Base-by-base conservation (phyloP, 2,888 invertebrate genomes). In the Ennomos quercinarius region DNA sequence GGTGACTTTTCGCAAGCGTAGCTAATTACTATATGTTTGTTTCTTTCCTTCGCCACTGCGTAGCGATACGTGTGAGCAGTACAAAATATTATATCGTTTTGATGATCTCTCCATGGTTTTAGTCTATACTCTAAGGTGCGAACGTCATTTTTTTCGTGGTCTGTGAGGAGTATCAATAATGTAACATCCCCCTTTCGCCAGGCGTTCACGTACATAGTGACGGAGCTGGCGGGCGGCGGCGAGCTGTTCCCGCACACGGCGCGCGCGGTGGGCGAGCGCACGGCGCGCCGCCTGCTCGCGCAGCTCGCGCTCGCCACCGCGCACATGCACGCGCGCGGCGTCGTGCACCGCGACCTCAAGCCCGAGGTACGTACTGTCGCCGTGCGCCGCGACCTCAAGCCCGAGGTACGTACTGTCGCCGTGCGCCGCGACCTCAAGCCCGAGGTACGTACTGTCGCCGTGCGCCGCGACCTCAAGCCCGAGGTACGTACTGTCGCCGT, bases 381-480 rank as follows among this genome's bases (percentile, higher is more conserved):
- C 6, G 27, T 2, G 5, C 27, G 2, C 5, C 27, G 3, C 17
- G 17, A 17, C 17, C 93, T 99, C 11, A 99, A 99, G 86, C 99
- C 99, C 0, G 99, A 98, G 94, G 97, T 96, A 71, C 27, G 27
- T 27, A 27, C 27, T 4, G 27, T 4, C 5, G 4, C 6, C 6
- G 27, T 2, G 5, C 27, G 2, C 5, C 27, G 3, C 17, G 17
- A 17, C 17, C n/a, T n/a, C n/a, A n/a, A n/a, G n/a, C n/a, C n/a
- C n/a, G n/a, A n/a, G n/a, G n/a, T n/a, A n/a, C n/a, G n/a, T n/a
- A n/a, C n/a, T n/a, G n/a, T n/a, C 11, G 96, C 98, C 44, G 98
- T 98, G 53, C 99, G 99, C 83, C 91, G 99, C 36, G 99, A 99
- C 86, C 93, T 99, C 11, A 99, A 99, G 86, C 99, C 99, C 0